Evolutionary conservation across 2,888 invertebrate species (phyloP).

Genomic region (Unio delphinus): DNA sequence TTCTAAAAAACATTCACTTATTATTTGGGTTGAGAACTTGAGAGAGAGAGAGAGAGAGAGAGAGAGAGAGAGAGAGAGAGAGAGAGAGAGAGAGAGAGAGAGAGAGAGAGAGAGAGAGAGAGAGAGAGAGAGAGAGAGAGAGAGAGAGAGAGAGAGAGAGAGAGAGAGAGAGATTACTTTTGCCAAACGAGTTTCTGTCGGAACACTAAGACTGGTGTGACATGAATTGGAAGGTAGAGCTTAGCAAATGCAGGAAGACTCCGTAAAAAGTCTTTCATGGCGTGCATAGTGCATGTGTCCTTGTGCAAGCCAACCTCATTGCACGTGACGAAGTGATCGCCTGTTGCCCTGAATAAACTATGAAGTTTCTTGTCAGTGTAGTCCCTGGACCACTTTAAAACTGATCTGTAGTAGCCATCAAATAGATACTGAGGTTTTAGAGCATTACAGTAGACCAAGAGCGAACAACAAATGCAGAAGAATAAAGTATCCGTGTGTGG

Average conservation of each 20-base stretch:
- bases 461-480: constrained; percentile 49
- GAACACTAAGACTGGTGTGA: constrained; percentile 54
- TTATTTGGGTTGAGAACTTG: not conserved
- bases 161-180: constrained; percentile 30
- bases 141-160: not conserved
- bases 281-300: constrained; percentile 45
- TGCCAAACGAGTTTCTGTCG: constrained; percentile 40
- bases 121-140: not conserved
- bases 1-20: no score
- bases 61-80: not conserved
- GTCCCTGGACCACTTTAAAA: constrained; percentile 59
- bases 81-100: not conserved
- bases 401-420: constrained; percentile 54
- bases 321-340: constrained; percentile 47
- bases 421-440: constrained; percentile 48
- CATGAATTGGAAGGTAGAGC: constrained; percentile 57
- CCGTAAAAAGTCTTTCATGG: constrained; percentile 41
- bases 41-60: not conserved
- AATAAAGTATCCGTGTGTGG: constrained; percentile 50
- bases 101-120: not conserved
- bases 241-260: constrained; percentile 57
- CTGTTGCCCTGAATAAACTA: constrained; percentile 42
- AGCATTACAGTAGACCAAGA: constrained; percentile 49
- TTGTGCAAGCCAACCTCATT: constrained; percentile 50
- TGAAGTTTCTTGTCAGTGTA: constrained; percentile 46